These are phyloP conservation scores for Fulica atra DNA, from an alignment of 2,113 vertebrate genomes.

Conservation along the genomic window DNA sequence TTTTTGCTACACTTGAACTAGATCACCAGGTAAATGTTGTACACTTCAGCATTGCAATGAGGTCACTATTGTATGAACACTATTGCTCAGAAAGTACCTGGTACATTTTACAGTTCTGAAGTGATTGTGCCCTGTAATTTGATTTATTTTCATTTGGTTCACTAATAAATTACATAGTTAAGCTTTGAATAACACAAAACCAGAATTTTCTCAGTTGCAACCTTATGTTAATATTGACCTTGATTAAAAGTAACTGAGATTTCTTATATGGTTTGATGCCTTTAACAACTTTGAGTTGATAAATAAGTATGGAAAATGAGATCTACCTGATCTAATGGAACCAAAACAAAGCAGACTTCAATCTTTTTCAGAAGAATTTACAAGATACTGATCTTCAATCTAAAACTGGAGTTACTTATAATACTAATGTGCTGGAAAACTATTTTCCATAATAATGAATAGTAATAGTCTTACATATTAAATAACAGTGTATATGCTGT, in stretches of 20 bases:
- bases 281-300: background rate
- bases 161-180: background rate
- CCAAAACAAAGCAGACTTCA: background rate
- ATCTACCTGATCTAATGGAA: background rate
- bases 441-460: background rate
- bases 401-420: background rate
- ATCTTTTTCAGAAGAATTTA: background rate
- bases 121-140: background rate
- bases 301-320: background rate
- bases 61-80: background rate
- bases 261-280: background rate
- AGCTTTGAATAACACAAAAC: background rate
- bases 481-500: background rate
- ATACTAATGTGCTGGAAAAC: background rate
- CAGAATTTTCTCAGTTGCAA: background rate
- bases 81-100: background rate
- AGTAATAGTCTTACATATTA: background rate
- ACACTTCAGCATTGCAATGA: background rate
- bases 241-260: background rate
- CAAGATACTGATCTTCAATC: background rate
- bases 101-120: background rate
- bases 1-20: background rate
- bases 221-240: background rate
- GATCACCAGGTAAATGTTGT: background rate
- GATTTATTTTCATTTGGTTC: background rate